Conservation (phyloP, 2,113 vertebrate genomes). For the Okapia johnstoni region DNA sequence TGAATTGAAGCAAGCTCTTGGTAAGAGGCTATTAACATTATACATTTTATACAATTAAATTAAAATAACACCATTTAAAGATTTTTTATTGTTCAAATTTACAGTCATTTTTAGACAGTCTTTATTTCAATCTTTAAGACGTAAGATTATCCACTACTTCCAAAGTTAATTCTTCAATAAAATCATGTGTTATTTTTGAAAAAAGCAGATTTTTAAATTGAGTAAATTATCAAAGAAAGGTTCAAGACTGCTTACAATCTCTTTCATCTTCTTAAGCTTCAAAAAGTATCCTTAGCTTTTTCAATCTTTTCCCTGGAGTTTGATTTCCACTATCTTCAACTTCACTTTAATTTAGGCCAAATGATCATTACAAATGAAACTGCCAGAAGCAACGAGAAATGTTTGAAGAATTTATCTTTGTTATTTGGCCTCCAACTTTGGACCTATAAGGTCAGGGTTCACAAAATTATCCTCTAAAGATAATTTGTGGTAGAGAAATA, state of each 20-base stretch:
- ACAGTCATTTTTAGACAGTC: not conserved
- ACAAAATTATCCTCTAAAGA: not conserved
- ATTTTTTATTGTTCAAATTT: not conserved
- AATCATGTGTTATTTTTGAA: conserved; percentile 20
- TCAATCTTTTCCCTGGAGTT: conserved; percentile 26
- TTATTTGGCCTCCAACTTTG: conserved; percentile 7
- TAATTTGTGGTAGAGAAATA: not conserved
- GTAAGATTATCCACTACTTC: conserved; percentile 17
- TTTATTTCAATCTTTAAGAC: conserved; percentile 26
- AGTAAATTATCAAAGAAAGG: conserved; percentile 53
- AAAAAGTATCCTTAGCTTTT: not conserved
- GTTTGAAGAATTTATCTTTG: conserved; percentile 27
- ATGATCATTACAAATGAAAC: conserved; percentile 24
- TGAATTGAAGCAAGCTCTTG: not conserved
- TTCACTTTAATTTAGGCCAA: conserved; percentile 43
- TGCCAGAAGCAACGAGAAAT: conserved; percentile 31
- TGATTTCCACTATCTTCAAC: not conserved
- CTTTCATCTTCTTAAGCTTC: not conserved
- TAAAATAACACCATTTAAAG: not conserved
- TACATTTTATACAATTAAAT: not conserved
- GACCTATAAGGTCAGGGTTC: not conserved
- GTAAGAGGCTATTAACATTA: not conserved
- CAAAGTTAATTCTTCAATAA: conserved; percentile 36
- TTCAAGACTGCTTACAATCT: not conserved
- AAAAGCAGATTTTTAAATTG: conserved; percentile 33